phyloP scores from a whole-genome alignment of 1,140 invertebrate genomes.

The Leptopilina clavipes region DNA sequence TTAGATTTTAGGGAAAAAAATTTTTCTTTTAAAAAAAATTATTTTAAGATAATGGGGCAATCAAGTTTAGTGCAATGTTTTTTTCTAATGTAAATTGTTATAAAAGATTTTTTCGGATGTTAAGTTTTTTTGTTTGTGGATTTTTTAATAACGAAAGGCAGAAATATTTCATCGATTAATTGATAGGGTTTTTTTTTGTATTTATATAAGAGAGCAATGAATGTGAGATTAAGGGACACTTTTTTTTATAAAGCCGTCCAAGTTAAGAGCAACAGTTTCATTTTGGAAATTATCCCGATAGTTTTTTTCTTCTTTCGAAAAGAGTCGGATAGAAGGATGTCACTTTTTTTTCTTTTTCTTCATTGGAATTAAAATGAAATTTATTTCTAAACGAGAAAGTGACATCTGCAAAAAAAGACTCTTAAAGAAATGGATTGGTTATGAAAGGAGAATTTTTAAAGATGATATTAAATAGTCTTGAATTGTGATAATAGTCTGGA shows the following conservation, averaged over 20 bases:
- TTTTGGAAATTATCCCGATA: neutral
- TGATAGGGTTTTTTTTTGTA: neutral
- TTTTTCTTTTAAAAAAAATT: neutral
- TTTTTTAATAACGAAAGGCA: neutral
- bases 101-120: neutral
- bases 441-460: neutral
- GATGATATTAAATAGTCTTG: neutral
- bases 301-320: neutral
- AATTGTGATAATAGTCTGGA: neutral
- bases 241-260: conserved; percentile 21
- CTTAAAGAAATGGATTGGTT: neutral
- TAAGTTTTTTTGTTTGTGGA: neutral
- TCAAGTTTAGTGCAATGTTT: conserved; percentile 7
- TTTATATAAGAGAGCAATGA: neutral
- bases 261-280: conserved; percentile 9
- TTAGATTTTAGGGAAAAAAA: neutral
- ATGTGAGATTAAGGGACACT: neutral
- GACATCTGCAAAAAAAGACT: neutral
- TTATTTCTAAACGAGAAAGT: too few relatives aligned
- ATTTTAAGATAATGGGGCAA: neutral
- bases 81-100: neutral
- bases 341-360: too few relatives aligned
- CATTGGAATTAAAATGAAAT: too few relatives aligned
- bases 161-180: neutral
- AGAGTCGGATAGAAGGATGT: too few relatives aligned